Base-by-base conservation (phyloP, 2,113 vertebrate genomes). In the Promerops cafer region DNA sequence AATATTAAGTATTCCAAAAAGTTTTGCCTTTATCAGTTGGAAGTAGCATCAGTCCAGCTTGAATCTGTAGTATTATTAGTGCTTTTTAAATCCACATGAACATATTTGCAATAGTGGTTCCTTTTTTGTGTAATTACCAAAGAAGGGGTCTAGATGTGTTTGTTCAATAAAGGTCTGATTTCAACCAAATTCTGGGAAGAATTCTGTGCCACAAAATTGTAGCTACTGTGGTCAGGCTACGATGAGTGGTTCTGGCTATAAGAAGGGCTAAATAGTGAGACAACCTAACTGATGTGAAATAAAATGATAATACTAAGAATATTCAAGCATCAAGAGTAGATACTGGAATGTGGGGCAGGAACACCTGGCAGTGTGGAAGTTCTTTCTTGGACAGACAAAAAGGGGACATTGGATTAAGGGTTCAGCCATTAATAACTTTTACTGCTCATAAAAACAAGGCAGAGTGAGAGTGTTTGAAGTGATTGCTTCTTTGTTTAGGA, bases 341-440 rank as follows among this genome's bases (percentile, higher is more conserved):
- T 39, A 22, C 19, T 16, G 39, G 40, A 56, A 47, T 0, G 1
- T 16, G 20, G 20, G 13, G 10, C 40, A 37, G 50, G 20, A 37
- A 45, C 9, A 11, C 15, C 22, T 37, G 54, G 16, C 33, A 49
- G 6, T 26, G 7, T 42, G 52, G 20, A 35, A 21, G 52, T 54
- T 60, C 50, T 40, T 69, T 13, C 40, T 64, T 65, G 42, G 31
- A 30, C 33, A 50, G 6, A 16, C 11, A 26, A 31, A n/a, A 21
- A 7, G 15, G 2, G 10, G 3, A 21, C 13, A 35, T 24, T 1
- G 5, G 10, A 42, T 56, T 47, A 52, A n/a, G 21, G 20, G 24
- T 66, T 40, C 49, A 60, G 49, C 27, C 21, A 6, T 74, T 39
- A 31, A 40, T 35, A 61, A 57, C 27, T 52, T 71, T 40, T 63